Evolutionary conservation across 2,888 invertebrate species (phyloP), one percentile per base, ranked within the genome.

Genomic region (Liopterus haemorrhoidalis): DNA sequence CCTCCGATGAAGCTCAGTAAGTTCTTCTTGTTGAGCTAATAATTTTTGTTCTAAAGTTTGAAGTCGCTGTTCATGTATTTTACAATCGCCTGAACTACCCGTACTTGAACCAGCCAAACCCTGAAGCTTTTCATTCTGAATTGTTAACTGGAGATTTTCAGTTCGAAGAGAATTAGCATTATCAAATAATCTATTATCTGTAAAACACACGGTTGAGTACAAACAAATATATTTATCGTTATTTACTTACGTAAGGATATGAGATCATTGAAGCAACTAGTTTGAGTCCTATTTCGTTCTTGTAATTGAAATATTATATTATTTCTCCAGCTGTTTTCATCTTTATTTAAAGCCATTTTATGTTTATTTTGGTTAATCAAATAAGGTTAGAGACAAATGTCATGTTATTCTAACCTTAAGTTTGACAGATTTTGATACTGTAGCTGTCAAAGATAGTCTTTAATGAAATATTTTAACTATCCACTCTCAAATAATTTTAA

Each of bases 141-240:
- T 78, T 8, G 86, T 85, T 22, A 93, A 70, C 54, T 90, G 88
- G 18, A 90, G 71, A 66, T 92, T 93, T 69, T 92, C 89, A 54
- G 81, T 75, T 60, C 85, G 81, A 43, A 93, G 67, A 30, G 82
- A 78, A 58, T 86, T 85, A 15, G 85, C 81, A 67, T 76, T 82
- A 63, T 94, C 93, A 68, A 90, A 86, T 33, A 93, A 70, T 55
- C 85, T 80, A 68, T 87, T 91, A 69, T 93, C 93, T 92, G 70
- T 48, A 76, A 74, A 54, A 51, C 31, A 52, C 44, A 59, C 51
- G 41, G 27, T 40, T 39, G 19, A 45, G n/a, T n/a, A n/a, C n/a
- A 32, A 28, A 40, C 31, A 28, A 37, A 25, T 52, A 35, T 49
- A 51, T 41, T 53, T 24, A 51, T 49, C 48, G 27, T 22, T 24